phyloP scores from a whole-genome alignment of 1,140 invertebrate species.

The Gryon sp. region DNA sequence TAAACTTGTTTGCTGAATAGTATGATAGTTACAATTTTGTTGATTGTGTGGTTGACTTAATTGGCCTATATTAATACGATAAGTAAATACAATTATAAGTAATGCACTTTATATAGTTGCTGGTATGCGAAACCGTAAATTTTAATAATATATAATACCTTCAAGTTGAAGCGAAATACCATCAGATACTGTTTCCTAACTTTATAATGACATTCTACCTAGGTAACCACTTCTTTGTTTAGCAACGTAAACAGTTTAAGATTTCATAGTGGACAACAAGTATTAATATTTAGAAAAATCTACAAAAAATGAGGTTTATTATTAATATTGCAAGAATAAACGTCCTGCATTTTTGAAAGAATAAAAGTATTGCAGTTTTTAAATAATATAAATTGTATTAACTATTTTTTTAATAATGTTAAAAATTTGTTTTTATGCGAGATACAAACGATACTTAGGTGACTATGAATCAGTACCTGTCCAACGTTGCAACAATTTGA shows the following conservation, averaged over 20 bases:
- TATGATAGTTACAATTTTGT: too few species aligned
- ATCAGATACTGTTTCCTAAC: constrained; percentile 18
- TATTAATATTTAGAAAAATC: too few species aligned
- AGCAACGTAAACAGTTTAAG: not conserved
- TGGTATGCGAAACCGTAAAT: constrained; percentile 11
- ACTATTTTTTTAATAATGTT: too few species aligned
- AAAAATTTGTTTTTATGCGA: too few species aligned
- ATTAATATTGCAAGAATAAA: too few species aligned
- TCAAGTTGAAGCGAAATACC: constrained; percentile 8
- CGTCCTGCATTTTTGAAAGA: too few species aligned
- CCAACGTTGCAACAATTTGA: constrained; percentile 39
- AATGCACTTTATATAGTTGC: constrained; percentile 15
- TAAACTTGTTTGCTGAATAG: too few species aligned
- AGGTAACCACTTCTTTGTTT: constrained; percentile 9
- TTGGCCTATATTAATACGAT: constrained; percentile 6
- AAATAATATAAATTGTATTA: too few species aligned
- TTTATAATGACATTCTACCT: constrained; percentile 29
- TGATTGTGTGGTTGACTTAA: constrained; percentile 6
- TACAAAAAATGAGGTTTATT: too few species aligned
- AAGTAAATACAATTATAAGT: constrained; percentile 19
- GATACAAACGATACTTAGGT: not conserved
- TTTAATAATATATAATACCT: constrained; percentile 25
- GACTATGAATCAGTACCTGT: constrained; percentile 12
- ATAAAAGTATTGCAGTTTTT: too few species aligned
- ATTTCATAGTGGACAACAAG: too few species aligned